phyloP scores from a whole-genome alignment of 1,140 invertebrate genomes.

The Psix sp. region DNA sequence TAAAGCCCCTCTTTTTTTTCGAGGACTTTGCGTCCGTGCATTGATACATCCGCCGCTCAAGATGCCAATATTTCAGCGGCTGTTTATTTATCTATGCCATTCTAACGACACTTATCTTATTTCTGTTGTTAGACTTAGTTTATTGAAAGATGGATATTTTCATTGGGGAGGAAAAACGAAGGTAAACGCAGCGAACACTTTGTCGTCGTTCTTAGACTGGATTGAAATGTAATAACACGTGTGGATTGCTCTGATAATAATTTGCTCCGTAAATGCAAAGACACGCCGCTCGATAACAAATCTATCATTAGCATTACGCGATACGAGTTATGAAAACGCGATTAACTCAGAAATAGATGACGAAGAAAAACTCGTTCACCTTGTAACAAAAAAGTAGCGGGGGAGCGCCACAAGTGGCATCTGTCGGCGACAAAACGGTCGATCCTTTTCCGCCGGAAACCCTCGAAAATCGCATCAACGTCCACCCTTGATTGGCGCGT shows the following conservation, averaged over 20 bases:
- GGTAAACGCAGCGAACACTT: too few relatives aligned
- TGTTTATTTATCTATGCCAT: neutral
- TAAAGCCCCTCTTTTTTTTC: conserved; percentile 10
- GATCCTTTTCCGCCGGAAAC: conserved; percentile 7
- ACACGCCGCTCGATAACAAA: conserved; percentile 29
- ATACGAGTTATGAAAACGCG: conserved; percentile 32
- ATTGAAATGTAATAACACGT: conserved; percentile 1
- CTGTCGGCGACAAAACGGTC: conserved; percentile 1
- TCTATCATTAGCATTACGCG: conserved; percentile 37
- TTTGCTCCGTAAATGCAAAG: conserved; percentile 6
- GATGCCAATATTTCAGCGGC: too few relatives aligned
- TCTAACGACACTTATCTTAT: neutral
- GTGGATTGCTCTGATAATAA: neutral
- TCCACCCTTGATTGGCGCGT: too few relatives aligned
- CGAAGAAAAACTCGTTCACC: conserved; percentile 47
- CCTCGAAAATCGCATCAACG: too few relatives aligned
- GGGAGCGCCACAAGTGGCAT: conserved; percentile 8
- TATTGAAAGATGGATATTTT: neutral
- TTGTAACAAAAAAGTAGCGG: conserved; percentile 36
- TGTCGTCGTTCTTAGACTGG: too few relatives aligned
- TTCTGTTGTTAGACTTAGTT: neutral
- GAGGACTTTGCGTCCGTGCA: neutral
- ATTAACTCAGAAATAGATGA: conserved; percentile 42
- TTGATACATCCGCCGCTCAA: too few relatives aligned
- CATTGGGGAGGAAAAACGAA: neutral